Evolutionary conservation across 2,113 vertebrate species (phyloP).

Genomic region (Labeo rohita): DNA sequence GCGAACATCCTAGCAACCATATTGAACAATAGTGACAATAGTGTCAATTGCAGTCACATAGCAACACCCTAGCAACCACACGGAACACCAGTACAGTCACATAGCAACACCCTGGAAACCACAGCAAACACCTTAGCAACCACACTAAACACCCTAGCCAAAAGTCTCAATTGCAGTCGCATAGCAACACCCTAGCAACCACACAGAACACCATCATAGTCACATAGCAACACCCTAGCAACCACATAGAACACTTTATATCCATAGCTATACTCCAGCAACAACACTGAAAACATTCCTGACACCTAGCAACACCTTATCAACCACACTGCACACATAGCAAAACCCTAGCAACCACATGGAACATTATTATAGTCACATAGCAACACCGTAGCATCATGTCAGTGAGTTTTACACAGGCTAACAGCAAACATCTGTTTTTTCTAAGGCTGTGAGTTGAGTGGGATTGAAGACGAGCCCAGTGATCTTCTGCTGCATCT

Average conservation of each 20-base stretch:
- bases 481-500: slow-evolving; percentile 47
- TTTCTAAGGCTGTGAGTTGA: not conserved
- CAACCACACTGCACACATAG: not conserved
- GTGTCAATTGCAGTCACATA: not conserved
- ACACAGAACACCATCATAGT: not conserved
- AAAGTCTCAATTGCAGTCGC: not conserved
- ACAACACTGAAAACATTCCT: not conserved
- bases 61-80: not conserved
- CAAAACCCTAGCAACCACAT: not conserved
- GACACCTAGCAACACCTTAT: not conserved
- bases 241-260: too few species aligned
- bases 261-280: not conserved
- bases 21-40: not conserved
- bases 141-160: not conserved
- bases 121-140: not conserved
- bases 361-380: not conserved
- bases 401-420: not conserved
- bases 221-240: not conserved
- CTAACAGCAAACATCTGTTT: not conserved
- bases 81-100: not conserved
- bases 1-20: not conserved
- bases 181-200: not conserved
- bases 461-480: not conserved
- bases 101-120: not conserved
- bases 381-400: not conserved